These are phyloP conservation scores for Diaprepes abbreviatus DNA, from an alignment of 2,888 invertebrate genomes.

Conservation along the genomic window DNA sequence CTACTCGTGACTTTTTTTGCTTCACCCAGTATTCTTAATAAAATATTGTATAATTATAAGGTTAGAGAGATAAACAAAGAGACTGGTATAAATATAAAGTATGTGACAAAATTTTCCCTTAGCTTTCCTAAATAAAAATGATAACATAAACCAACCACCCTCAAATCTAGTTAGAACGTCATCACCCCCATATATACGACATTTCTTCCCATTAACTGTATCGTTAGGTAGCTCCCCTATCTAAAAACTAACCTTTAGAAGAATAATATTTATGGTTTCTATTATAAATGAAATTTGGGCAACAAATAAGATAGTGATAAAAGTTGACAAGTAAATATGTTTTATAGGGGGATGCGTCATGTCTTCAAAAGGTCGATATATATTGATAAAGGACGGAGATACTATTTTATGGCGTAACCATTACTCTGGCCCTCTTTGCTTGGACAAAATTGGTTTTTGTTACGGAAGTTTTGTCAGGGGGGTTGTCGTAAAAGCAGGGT, in stretches of 20 bases:
- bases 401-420: constrained; percentile 47
- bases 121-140: constrained; percentile 7
- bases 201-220: constrained; percentile 36
- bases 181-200: constrained; percentile 17
- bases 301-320: constrained; percentile 55
- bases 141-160: constrained; percentile 13
- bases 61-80: too few species aligned
- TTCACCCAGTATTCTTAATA: too few species aligned
- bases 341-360: constrained; percentile 46
- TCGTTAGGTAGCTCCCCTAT: constrained; percentile 32
- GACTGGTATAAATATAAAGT: too few species aligned
- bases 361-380: constrained; percentile 41
- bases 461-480: constrained; percentile 33
- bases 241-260: constrained; percentile 25
- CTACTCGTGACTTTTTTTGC: too few species aligned
- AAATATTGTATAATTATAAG: too few species aligned
- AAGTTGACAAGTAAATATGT: constrained; percentile 57
- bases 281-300: constrained; percentile 54
- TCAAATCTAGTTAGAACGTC: constrained; percentile 8
- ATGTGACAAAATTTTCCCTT: too few species aligned
- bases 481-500: constrained; percentile 22
- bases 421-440: constrained; percentile 33
- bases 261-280: constrained; percentile 48
- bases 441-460: constrained; percentile 45
- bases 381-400: constrained; percentile 40